A percentile compares a stretch with the other conserved stretches of the same genome.
Conservation (phyloP, 2,113 vertebrate genomes). For the Epinephelus lanceolatus region DNA sequence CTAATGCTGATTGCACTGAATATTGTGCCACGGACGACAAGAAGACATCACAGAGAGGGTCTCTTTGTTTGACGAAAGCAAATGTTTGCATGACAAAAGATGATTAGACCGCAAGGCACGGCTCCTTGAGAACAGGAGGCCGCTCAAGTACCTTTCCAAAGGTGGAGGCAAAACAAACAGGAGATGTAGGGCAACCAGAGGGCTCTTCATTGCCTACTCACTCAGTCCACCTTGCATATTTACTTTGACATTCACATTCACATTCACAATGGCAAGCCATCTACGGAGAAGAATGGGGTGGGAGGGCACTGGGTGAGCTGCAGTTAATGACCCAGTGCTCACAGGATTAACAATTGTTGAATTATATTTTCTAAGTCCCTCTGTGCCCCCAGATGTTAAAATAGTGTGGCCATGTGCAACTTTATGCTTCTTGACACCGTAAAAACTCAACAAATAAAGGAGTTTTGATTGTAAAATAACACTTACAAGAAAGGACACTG, state of each 20-base stretch:
- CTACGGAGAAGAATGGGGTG: not conserved
- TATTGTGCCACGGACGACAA: constrained; percentile 20
- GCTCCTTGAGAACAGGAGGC: constrained; percentile 66
- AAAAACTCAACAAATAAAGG: not conserved
- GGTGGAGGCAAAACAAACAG: constrained; percentile 75
- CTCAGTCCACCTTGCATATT: constrained; percentile 65
- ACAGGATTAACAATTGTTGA: not conserved
- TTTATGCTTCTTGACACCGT: not conserved
- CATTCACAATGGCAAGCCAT: constrained; percentile 44
- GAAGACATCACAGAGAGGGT: constrained; percentile 20
- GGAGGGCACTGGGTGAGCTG: constrained; percentile 8
- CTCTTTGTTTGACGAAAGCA: constrained; percentile 59
- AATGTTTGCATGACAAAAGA: constrained; percentile 78
- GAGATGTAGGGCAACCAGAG: constrained; percentile 57
- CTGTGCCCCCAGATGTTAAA: not conserved
- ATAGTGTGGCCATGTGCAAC: not conserved
- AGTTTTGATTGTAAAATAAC: not conserved
- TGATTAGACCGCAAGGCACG: constrained; percentile 56
- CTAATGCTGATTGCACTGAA: constrained; percentile 14
- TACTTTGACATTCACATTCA: constrained; percentile 65
- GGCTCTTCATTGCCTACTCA: constrained; percentile 64
- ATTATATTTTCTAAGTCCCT: not conserved
- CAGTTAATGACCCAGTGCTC: constrained; percentile 38
- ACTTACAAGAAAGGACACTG: not conserved
- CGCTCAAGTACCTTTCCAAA: constrained; percentile 64